Evolutionary conservation across 2,113 vertebrate genomes (phyloP), one percentile per base, ranked within the genome.

Genomic region (Dasypus novemcinctus): DNA sequence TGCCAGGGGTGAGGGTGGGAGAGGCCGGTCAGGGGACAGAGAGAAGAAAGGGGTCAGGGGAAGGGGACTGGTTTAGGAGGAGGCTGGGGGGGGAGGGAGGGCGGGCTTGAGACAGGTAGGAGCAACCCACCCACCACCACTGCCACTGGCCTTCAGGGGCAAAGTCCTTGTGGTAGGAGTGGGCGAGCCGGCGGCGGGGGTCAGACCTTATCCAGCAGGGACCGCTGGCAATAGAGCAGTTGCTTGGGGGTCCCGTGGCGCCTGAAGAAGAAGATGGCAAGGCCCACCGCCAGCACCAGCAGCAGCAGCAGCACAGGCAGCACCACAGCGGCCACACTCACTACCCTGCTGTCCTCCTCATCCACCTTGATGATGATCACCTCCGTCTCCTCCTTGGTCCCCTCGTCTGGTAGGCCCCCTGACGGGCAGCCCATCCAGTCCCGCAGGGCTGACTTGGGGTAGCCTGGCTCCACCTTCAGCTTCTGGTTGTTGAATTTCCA

Each of bases 401-500:
- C 97, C 87, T 94, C 98, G 17, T 98, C 99, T 0, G 97, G 97
- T 49, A 98, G 98, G 78, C 99, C 98, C 54, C 93, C 97, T 3
- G 96, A 90, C 0, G 98, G 98, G 61, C 99, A 99, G 97, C 99
- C 99, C 99, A 99, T 99, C 99, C 99, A 99, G 97, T 99, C 98
- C 13, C 97, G 98, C 68, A 99, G 98, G 61, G 99, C 98, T 0
- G 99, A 99, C 95, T 99, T 99, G 85, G 99, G 99, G 97, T 98
- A 99, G 68, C 99, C 99, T 0, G 99, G 98, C 97, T 99, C 99
- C 75, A 99, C 99, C 97, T 98, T 99, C 98, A 99, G 98, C 97
- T 99, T 98, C 97, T 99, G 98, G 97, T 99, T 99, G 98, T 99
- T 99, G 97, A 99, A 99, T 97, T 99, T 99, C 99, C 99, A 99